These are phyloP conservation scores for Denticeps clupeoides DNA, from an alignment of 2,797 vertebrate species.

Conservation along the genomic window DNA sequence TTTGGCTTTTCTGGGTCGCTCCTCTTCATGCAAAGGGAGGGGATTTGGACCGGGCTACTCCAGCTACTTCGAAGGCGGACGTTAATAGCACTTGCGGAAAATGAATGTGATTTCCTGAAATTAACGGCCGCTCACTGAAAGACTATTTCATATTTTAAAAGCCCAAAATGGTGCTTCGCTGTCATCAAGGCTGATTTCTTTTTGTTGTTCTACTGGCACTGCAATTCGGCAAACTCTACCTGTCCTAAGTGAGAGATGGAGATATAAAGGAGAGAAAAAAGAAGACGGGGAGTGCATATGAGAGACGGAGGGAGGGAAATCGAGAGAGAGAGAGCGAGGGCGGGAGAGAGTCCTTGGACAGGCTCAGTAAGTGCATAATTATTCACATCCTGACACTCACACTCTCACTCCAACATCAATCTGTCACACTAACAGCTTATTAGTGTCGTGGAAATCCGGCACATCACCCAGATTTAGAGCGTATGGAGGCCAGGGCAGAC, in stretches of 20 bases:
- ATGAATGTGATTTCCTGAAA: background rate
- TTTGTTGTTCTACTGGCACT: background rate
- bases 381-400: conserved; percentile 55
- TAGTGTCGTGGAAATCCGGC: conserved; percentile 51
- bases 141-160: background rate
- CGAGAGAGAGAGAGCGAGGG: too few species aligned
- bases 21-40: background rate
- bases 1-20: too few species aligned
- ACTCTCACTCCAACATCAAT: conserved; percentile 54
- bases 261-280: background rate
- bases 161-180: background rate
- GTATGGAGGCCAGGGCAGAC: conserved; percentile 2
- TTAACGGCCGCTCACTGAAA: background rate
- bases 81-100: background rate
- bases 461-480: conserved; percentile 45
- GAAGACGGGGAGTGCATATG: conserved; percentile 12
- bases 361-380: conserved; percentile 54
- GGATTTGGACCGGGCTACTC: background rate
- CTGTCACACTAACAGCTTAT: conserved; percentile 64
- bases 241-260: background rate
- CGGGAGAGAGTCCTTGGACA: conserved; percentile 39
- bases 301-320: conserved; percentile 25
- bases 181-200: background rate
- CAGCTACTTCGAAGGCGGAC: background rate
- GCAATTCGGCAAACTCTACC: conserved; percentile 1